A percentile compares a stretch with the other conserved stretches of the same genome.
phyloP scores from a whole-genome alignment of 2,113 vertebrate species.

The Thymallus thymallus region DNA sequence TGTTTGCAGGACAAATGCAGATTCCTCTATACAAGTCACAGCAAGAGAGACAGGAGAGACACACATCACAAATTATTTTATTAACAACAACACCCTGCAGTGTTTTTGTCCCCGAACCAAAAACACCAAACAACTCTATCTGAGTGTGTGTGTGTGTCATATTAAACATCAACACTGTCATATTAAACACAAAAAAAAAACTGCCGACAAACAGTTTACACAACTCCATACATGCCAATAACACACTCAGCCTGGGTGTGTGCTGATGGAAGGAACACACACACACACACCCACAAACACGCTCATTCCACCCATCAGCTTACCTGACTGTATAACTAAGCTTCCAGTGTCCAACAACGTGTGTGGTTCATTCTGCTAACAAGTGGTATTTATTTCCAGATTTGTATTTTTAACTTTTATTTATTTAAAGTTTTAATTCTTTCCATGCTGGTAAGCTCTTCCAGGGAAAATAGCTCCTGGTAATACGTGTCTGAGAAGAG shows the following conservation, averaged over 20 bases:
- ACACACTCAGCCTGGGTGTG: too few species aligned
- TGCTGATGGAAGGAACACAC: too few species aligned
- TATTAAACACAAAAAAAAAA: too few species aligned
- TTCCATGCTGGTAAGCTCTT: slow-evolving; percentile 27
- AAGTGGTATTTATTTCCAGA: slow-evolving; percentile 12
- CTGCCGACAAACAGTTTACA: too few species aligned
- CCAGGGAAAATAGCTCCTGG: slow-evolving; percentile 9
- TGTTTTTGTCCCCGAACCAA: slow-evolving; percentile 32
- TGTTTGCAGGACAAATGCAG: slow-evolving; percentile 30
- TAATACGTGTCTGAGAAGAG: too few species aligned
- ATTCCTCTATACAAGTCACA: slow-evolving; percentile 57
- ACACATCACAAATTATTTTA: slow-evolving; percentile 47
- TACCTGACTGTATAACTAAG: background rate
- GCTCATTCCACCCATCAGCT: background rate
- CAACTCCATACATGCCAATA: too few species aligned
- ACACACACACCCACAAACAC: too few species aligned
- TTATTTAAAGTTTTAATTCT: slow-evolving; percentile 17
- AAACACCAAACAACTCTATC: slow-evolving; percentile 20
- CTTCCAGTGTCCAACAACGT: too few species aligned
- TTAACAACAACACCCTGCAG: slow-evolving; percentile 40
- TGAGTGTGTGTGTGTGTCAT: background rate
- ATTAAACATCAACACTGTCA: too few species aligned
- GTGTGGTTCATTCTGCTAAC: slow-evolving; percentile 2
- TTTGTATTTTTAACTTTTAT: slow-evolving; percentile 26
- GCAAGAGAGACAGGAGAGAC: slow-evolving; percentile 33